A percentile compares a stretch with the other conserved stretches of the same genome.
Evolutionary conservation across 2,113 vertebrate species (phyloP).

Genomic region (Salvator merianae): DNA sequence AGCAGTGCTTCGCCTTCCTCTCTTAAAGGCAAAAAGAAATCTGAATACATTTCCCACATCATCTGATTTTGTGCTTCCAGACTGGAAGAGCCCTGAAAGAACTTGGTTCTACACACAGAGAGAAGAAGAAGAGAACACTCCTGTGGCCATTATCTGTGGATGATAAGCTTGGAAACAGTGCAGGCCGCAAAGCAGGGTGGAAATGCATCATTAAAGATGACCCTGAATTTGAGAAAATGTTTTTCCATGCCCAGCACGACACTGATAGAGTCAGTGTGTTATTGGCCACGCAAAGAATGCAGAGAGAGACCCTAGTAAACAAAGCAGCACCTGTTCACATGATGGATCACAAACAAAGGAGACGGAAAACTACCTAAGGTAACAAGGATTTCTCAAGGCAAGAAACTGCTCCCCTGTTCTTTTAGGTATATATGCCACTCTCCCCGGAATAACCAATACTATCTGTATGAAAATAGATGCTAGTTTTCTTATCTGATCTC

Average conservation of each 20-base stretch:
- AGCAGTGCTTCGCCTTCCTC: not conserved
- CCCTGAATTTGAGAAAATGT: not conserved
- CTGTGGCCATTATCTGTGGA: not conserved
- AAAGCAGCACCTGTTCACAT: no score
- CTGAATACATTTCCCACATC: not conserved
- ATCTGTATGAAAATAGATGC: no score
- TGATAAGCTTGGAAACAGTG: slow-evolving; percentile 8
- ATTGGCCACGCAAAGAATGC: no score
- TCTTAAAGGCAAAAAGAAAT: not conserved
- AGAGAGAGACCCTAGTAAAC: no score
- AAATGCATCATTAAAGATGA: not conserved
- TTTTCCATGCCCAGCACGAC: not conserved
- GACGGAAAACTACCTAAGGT: no score
- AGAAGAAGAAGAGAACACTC: not conserved
- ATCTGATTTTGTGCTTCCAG: not conserved
- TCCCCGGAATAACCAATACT: no score
- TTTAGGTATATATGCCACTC: no score
- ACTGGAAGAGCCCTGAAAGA: not conserved
- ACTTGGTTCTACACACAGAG: not conserved
- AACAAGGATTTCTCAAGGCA: no score
- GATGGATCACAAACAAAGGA: no score
- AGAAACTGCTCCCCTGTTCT: no score
- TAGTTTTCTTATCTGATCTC: no score
- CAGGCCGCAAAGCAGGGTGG: not conserved
- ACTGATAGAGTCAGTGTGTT: no score